Evolutionary conservation across 2,113 vertebrate species (phyloP).

Genomic region (Leucopsar rothschildi): DNA sequence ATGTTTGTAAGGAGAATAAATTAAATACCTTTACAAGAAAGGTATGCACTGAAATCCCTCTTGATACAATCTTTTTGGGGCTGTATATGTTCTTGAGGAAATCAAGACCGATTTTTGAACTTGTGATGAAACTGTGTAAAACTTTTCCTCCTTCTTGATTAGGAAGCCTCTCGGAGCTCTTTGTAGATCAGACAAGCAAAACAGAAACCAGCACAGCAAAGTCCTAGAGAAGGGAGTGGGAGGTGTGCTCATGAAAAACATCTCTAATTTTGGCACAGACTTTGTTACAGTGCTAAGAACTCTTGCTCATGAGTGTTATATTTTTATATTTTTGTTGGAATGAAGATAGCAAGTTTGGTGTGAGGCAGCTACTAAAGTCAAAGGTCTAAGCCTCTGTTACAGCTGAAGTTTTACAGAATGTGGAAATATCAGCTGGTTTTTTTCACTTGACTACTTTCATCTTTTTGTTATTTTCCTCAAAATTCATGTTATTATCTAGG

Average conservation of each 20-base stretch:
- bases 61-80: not conserved
- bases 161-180: not conserved
- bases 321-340: not conserved
- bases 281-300: not conserved
- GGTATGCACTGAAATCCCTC: not conserved
- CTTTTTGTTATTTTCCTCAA: not conserved
- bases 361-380: not conserved
- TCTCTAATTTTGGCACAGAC: not conserved
- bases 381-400: not conserved
- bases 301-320: not conserved
- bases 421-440: not conserved
- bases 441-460: not conserved
- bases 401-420: not conserved
- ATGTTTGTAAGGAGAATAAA: not conserved
- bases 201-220: not conserved
- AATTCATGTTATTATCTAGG: not conserved
- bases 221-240: not conserved
- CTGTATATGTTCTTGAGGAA: not conserved
- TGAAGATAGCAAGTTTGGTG: not conserved
- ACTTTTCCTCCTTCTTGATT: not conserved
- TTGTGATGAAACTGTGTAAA: not conserved
- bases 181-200: not conserved
- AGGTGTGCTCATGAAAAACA: not conserved
- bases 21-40: not conserved
- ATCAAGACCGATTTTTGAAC: not conserved